Conservation (phyloP, 2,113 vertebrate species). For the Apteryx owenii region DNA sequence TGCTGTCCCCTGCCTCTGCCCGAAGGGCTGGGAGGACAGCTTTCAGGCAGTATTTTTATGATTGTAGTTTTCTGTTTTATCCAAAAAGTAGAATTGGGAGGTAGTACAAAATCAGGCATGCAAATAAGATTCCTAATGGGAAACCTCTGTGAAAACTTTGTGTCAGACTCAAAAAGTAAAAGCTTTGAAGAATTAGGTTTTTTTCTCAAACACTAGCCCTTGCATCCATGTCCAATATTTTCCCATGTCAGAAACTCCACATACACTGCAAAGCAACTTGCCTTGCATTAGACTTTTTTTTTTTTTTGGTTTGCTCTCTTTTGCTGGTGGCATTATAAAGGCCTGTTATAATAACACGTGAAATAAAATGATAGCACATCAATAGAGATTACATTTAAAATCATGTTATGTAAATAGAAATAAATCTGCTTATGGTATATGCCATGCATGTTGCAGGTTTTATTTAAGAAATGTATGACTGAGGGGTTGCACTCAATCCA, state of each 20-base stretch:
- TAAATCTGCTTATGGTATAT: conserved; percentile 7
- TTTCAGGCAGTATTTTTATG: no score
- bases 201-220: no score
- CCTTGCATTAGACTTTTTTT: neutral
- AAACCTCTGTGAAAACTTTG: no score
- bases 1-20: no score
- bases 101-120: no score
- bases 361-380: conserved; percentile 22
- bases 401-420: conserved; percentile 38
- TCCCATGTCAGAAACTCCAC: neutral
- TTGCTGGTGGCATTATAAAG: neutral
- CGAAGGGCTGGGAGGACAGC: no score
- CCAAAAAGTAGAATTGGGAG: no score
- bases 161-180: no score
- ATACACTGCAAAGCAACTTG: neutral
- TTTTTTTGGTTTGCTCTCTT: neutral
- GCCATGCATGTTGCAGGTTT: conserved; percentile 18
- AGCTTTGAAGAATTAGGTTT: no score
- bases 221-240: no score
- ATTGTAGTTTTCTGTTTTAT: no score
- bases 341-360: neutral
- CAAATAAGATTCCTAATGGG: no score
- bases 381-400: conserved; percentile 45
- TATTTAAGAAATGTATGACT: conserved; percentile 27
- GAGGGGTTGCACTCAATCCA: conserved; percentile 51